A percentile compares a stretch with the other conserved stretches of the same genome.
Evolutionary conservation across 2,888 invertebrate species (phyloP).

Genomic region (Erannis defoliaria): DNA sequence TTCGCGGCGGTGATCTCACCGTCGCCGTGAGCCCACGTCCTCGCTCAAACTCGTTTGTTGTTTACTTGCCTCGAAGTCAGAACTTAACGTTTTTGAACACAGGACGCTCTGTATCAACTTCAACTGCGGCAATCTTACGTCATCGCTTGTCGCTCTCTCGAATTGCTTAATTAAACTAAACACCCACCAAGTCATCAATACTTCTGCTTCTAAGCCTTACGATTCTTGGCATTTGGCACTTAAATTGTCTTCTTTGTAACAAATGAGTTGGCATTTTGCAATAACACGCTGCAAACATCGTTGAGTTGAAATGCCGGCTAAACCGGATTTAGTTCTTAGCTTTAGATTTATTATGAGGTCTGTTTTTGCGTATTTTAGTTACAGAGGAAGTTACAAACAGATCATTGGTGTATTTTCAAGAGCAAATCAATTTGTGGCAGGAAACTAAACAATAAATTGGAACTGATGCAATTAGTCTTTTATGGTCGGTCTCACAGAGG

Average conservation of each 20-base stretch:
- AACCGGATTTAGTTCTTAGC: slow-evolving; percentile 41
- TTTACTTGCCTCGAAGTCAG: slow-evolving; percentile 77
- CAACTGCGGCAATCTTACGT: slow-evolving; percentile 69
- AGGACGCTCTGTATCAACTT: slow-evolving; percentile 69
- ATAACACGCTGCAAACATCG: slow-evolving; percentile 23
- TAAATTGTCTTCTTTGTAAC: slow-evolving; percentile 1
- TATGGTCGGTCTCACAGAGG: slow-evolving; percentile 46
- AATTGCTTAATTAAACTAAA: slow-evolving; percentile 45
- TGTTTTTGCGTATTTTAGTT: slow-evolving; percentile 51
- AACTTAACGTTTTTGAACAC: slow-evolving; percentile 74
- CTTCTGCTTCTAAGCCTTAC: neutral
- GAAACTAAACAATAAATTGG: slow-evolving; percentile 48
- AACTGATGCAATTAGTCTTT: slow-evolving; percentile 37
- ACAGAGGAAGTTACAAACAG: slow-evolving; percentile 56
- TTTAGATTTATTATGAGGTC: slow-evolving; percentile 40
- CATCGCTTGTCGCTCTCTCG: slow-evolving; percentile 55
- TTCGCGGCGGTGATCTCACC: slow-evolving; percentile 83
- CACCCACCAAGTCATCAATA: slow-evolving; percentile 11
- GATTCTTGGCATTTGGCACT: neutral
- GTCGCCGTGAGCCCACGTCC: slow-evolving; percentile 76
- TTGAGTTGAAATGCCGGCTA: slow-evolving; percentile 32
- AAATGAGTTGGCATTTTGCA: slow-evolving; percentile 24
- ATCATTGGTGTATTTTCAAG: slow-evolving; percentile 51
- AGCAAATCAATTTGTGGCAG: slow-evolving; percentile 61
- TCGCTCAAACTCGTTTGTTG: slow-evolving; percentile 83